phyloP scores from a whole-genome alignment of 2,797 vertebrate species.

The Notolabrus celidotus region DNA sequence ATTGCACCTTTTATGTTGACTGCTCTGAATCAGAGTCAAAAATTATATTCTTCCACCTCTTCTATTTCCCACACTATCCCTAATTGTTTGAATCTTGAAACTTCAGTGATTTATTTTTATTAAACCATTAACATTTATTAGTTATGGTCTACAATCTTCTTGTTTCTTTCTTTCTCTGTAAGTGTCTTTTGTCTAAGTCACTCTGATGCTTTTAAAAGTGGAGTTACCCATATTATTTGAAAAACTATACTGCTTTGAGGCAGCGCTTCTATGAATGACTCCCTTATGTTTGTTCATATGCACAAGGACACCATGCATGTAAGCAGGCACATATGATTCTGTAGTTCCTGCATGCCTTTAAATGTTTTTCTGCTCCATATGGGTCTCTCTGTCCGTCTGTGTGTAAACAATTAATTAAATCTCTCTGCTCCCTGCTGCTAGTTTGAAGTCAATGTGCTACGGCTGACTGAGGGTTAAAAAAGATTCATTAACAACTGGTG shows the following conservation, averaged over 20 bases:
- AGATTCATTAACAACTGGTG: constrained; percentile 59
- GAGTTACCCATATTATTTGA: no score
- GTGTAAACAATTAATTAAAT: not conserved
- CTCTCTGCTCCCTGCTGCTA: constrained; percentile 28
- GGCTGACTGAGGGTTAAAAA: constrained; percentile 31
- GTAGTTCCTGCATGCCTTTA: not conserved
- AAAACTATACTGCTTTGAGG: not conserved
- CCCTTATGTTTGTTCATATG: not conserved
- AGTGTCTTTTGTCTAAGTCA: no score
- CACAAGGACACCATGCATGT: not conserved
- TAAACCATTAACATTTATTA: no score
- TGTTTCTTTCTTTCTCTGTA: no score
- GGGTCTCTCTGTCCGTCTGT: not conserved
- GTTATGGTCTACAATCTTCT: no score
- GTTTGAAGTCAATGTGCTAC: not conserved
- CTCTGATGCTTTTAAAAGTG: no score
- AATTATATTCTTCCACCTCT: no score
- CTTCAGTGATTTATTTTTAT: no score
- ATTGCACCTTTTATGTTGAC: no score
- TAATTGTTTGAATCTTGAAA: no score
- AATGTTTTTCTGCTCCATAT: not conserved
- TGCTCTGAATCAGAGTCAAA: no score
- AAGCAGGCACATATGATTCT: not conserved
- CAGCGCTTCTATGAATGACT: not conserved
- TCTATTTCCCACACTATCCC: no score